A percentile compares a stretch with the other conserved stretches of the same genome.
These are phyloP conservation scores for Solenodon paradoxus DNA, from an alignment of 2,113 vertebrate genomes.

Conservation along the genomic window DNA sequence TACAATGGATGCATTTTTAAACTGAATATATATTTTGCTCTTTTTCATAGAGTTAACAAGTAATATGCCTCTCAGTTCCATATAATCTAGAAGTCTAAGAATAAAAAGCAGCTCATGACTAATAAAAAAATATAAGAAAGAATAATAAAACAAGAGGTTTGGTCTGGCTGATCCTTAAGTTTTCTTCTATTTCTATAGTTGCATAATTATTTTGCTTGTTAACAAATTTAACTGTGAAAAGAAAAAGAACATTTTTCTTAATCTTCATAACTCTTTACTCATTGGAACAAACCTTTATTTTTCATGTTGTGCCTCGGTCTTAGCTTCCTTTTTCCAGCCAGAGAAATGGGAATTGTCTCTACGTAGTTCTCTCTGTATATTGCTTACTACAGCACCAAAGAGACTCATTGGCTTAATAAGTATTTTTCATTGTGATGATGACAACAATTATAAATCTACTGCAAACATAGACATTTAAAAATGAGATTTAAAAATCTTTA, in stretches of 20 bases:
- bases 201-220: neutral
- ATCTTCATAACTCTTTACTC: neutral
- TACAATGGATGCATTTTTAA: too few relatives aligned
- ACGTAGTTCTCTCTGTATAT: conserved; percentile 40
- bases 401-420: conserved; percentile 33
- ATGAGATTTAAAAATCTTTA: neutral
- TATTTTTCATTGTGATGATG: conserved; percentile 50
- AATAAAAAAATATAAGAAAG: too few relatives aligned
- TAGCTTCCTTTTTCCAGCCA: conserved; percentile 31
- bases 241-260: neutral
- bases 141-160: neutral
- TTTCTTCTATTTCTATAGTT: neutral
- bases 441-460: neutral
- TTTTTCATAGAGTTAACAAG: too few relatives aligned
- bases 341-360: conserved; percentile 40
- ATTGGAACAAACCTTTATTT: neutral
- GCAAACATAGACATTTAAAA: neutral
- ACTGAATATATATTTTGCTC: too few relatives aligned
- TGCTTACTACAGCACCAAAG: conserved; percentile 32
- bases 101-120: too few relatives aligned
- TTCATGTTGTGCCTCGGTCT: neutral
- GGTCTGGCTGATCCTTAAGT: neutral
- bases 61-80: too few relatives aligned
- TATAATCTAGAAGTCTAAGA: too few relatives aligned
- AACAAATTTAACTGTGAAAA: conserved; percentile 12